Conservation (phyloP, 2,888 invertebrate species). For the Conomelus anceps region DNA sequence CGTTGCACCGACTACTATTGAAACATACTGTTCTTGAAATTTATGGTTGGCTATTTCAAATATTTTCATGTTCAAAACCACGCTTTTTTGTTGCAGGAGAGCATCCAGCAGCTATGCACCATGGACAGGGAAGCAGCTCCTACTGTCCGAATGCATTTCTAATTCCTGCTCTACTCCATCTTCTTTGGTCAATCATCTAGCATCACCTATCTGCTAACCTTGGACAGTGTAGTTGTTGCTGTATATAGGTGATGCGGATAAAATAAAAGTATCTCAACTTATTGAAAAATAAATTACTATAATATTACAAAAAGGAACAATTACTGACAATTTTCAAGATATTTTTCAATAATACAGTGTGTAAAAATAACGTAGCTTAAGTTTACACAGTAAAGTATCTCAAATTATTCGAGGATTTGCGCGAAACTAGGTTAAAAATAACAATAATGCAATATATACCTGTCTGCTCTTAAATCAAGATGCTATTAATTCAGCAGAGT, state of each 20-base stretch:
- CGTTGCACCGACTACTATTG: no score
- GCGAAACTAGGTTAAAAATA: no score
- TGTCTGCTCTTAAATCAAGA: no score
- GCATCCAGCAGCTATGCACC: constrained; percentile 37
- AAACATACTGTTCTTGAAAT: no score
- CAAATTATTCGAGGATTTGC: no score
- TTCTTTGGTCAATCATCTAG: constrained; percentile 15
- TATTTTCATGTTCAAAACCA: no score
- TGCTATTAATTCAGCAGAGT: no score
- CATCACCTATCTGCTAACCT: constrained; percentile 1
- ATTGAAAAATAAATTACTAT: background rate
- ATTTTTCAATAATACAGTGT: background rate
- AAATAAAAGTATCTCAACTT: background rate
- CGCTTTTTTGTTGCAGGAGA: constrained; percentile 34
- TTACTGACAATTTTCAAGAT: background rate
- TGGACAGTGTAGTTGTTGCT: background rate
- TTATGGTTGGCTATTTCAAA: no score
- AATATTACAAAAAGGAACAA: background rate
- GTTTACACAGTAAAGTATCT: no score
- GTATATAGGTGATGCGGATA: background rate
- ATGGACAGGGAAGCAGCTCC: constrained; percentile 32
- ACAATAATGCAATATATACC: no score
- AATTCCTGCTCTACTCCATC: constrained; percentile 12
- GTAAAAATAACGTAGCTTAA: no score
- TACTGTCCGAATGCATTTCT: constrained; percentile 34